Evolutionary conservation across 2,113 vertebrate species (phyloP).

Genomic region (Leucosticte australis): DNA sequence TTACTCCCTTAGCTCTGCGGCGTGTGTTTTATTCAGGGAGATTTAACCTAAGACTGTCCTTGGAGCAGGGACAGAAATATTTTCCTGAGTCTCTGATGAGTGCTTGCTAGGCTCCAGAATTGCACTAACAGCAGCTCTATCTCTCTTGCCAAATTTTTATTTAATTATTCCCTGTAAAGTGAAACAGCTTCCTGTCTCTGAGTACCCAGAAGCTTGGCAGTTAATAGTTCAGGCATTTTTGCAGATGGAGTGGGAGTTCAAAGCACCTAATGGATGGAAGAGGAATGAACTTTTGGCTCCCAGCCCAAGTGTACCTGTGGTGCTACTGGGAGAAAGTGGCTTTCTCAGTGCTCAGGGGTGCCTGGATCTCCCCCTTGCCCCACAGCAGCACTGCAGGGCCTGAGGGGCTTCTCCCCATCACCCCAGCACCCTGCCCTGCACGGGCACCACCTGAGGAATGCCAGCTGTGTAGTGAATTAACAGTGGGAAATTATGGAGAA

Average conservation of each 20-base stretch:
- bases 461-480: not conserved
- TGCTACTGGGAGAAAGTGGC: not conserved
- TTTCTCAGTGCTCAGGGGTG: accelerated
- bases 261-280: not conserved
- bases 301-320: not conserved
- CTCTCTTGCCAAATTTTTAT: constrained; percentile 21
- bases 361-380: no score
- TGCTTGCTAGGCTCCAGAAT: not conserved
- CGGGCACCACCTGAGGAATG: not conserved
- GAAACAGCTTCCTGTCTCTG: constrained; percentile 15
- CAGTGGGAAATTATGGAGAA: not conserved
- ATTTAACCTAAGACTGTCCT: not conserved
- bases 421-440: accelerated
- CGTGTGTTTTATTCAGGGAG: not conserved
- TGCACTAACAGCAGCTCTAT: not conserved
- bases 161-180: constrained; percentile 33
- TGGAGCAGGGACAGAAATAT: not conserved
- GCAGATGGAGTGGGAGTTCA: not conserved
- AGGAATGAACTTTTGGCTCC: not conserved
- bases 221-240: constrained; percentile 4
- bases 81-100: not conserved
- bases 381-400: accelerated
- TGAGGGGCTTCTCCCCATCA: not conserved
- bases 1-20: not conserved
- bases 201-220: constrained; percentile 34